Evolutionary conservation across 2,797 vertebrate species (phyloP).

Genomic region (Neosalanx taihuensis): DNA sequence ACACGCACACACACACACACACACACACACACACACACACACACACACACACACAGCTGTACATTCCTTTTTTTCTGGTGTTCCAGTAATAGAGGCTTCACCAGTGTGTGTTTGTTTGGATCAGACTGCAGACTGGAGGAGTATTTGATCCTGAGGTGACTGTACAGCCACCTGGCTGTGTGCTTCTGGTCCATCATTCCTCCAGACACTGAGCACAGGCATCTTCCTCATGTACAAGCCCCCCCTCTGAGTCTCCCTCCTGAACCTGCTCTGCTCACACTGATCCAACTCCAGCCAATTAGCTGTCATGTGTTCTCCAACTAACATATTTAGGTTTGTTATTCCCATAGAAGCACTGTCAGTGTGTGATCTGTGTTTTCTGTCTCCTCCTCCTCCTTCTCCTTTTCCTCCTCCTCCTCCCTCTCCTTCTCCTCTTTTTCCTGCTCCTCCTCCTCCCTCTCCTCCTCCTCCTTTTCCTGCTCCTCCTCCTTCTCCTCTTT

Average conservation of each 20-base stretch:
- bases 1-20: neutral
- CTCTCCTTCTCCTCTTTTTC: neutral
- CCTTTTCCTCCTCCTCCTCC: neutral
- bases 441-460: too few species aligned
- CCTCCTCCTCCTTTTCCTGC: too few species aligned
- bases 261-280: too few species aligned
- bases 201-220: too few species aligned
- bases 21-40: neutral
- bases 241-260: too few species aligned
- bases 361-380: neutral
- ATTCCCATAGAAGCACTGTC: neutral
- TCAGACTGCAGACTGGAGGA: neutral
- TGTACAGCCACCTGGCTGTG: too few species aligned
- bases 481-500: neutral
- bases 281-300: neutral
- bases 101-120: neutral
- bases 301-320: neutral
- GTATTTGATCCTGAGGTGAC: too few species aligned
- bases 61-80: neutral
- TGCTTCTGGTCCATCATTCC: too few species aligned
- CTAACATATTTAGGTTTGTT: neutral
- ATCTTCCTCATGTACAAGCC: too few species aligned
- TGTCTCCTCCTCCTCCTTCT: neutral
- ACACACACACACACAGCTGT: constrained; percentile 8
- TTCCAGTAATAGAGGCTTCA: neutral